Percentiles rank a stretch among this genome's conserved stretches.
These are phyloP conservation scores for Diploscapter pachys DNA, from an alignment of 1,140 invertebrate species.

Conservation along the genomic window DNA sequence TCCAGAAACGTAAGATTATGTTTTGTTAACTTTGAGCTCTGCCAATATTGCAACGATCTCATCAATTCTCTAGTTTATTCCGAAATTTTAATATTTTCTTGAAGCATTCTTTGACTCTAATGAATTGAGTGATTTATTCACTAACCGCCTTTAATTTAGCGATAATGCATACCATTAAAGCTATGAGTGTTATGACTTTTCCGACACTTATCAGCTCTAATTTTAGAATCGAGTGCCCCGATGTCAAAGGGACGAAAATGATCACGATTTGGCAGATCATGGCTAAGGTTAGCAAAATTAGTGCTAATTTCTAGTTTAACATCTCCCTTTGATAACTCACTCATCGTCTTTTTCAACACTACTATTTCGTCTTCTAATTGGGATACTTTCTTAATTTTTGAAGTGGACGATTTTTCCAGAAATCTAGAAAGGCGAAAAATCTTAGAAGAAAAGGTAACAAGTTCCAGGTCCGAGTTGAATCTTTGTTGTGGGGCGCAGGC, in stretches of 20 bases:
- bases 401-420: too few relatives aligned
- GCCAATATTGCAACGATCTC: too few relatives aligned
- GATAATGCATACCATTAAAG: not conserved
- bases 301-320: too few relatives aligned
- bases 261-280: conserved; percentile 79
- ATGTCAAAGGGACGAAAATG: conserved; percentile 29
- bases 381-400: too few relatives aligned
- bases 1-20: conserved; percentile 68
- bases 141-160: not conserved
- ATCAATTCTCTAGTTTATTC: too few relatives aligned
- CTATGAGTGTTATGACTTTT: not conserved
- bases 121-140: not conserved
- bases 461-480: conserved; percentile 88
- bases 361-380: too few relatives aligned
- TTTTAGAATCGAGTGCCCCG: conserved; percentile 63
- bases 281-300: conserved; percentile 67
- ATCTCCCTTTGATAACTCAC: conserved; percentile 17
- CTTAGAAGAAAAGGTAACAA: too few relatives aligned
- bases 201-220: conserved; percentile 5
- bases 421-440: too few relatives aligned
- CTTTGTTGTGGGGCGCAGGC: conserved; percentile 93
- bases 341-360: not conserved
- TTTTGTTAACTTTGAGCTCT: not conserved
- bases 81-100: not conserved
- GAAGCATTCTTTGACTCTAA: not conserved